Evolutionary conservation across 2,888 invertebrate species (phyloP).

Genomic region (Plebejus melissa): DNA sequence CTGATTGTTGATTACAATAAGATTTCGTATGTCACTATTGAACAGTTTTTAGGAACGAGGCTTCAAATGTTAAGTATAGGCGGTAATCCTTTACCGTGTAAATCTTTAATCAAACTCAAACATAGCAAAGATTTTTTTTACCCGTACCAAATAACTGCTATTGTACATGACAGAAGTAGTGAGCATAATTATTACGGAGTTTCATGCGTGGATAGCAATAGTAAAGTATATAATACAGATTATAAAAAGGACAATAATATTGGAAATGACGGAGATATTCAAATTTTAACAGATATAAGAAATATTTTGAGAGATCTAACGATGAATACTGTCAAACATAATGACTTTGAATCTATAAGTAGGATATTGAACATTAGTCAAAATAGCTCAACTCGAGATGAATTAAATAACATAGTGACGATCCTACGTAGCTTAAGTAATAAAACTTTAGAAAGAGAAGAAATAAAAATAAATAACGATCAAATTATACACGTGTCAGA

Average conservation of each 20-base stretch:
- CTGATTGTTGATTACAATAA: conserved; percentile 57
- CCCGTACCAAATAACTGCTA: conserved; percentile 45
- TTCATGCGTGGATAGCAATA: conserved; percentile 39
- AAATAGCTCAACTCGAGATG: neutral
- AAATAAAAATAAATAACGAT: neutral
- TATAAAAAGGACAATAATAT: neutral
- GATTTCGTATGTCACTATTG: conserved; percentile 46
- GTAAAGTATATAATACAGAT: neutral
- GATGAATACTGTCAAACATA: neutral
- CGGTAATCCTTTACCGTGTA: conserved; percentile 58
- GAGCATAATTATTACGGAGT: conserved; percentile 47
- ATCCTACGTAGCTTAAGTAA: neutral
- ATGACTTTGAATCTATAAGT: neutral
- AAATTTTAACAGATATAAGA: conserved; percentile 40
- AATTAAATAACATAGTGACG: neutral
- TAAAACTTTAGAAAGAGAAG: neutral
- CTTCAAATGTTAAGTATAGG: conserved; percentile 55
- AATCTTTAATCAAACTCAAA: conserved; percentile 46
- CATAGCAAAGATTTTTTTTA: conserved; percentile 32
- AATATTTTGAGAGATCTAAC: conserved; percentile 37
- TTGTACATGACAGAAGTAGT: conserved; percentile 41
- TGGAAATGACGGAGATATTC: conserved; percentile 26
- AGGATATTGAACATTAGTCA: neutral
- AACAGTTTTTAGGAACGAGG: conserved; percentile 48
- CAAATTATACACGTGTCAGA: conserved; percentile 29